phyloP scores from a whole-genome alignment of 2,113 vertebrate genomes.

The Aspidoscelis tigris region DNA sequence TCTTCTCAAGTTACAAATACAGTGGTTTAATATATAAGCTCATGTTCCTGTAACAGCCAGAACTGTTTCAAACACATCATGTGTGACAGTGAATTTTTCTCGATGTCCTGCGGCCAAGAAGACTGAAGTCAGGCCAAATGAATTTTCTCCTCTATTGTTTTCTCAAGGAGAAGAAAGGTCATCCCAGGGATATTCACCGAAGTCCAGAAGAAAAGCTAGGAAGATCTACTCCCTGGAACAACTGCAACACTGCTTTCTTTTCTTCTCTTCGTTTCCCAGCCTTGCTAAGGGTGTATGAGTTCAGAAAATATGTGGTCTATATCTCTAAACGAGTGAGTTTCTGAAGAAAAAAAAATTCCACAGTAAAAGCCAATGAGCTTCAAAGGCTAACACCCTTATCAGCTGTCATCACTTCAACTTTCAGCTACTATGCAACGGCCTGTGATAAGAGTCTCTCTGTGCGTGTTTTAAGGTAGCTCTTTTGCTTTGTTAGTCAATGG shows the following conservation, averaged over 20 bases:
- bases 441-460: constrained; percentile 65
- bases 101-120: constrained; percentile 10
- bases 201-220: constrained; percentile 29
- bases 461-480: constrained; percentile 70
- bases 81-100: constrained; percentile 48
- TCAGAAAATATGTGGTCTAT: constrained; percentile 22
- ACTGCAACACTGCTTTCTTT: neutral
- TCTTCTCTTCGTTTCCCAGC: neutral
- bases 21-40: constrained; percentile 64
- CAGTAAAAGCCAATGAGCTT: constrained; percentile 66
- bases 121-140: constrained; percentile 29
- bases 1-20: constrained; percentile 70
- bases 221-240: constrained; percentile 6
- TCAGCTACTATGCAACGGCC: constrained; percentile 72
- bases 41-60: neutral
- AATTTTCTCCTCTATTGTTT: constrained; percentile 22
- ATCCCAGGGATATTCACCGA: neutral
- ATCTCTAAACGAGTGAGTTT: constrained; percentile 62
- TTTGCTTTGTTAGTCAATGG: constrained; percentile 16
- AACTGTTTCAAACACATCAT: constrained; percentile 41
- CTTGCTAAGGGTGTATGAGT: neutral
- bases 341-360: constrained; percentile 23
- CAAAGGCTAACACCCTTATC: constrained; percentile 70
- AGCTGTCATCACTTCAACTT: constrained; percentile 75
- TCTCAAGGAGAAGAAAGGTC: constrained; percentile 67